A percentile compares a stretch with the other conserved stretches of the same genome.
phyloP scores from a whole-genome alignment of 1,140 invertebrate species.

The Aphelenchoides besseyi region DNA sequence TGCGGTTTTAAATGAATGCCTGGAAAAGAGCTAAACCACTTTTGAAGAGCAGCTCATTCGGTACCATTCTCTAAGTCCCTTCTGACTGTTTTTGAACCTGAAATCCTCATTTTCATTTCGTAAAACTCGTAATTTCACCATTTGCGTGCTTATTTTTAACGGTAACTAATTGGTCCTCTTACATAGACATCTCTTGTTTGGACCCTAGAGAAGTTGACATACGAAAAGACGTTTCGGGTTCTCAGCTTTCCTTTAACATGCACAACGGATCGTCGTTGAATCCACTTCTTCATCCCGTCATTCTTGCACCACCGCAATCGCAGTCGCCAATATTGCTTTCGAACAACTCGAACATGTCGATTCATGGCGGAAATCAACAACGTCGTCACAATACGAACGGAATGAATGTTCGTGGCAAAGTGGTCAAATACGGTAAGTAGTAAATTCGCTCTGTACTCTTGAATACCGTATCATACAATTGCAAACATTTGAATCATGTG shows the following conservation, averaged over 20 bases:
- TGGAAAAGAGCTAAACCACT: no score
- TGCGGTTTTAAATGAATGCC: not conserved
- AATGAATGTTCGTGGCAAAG: constrained; percentile 18
- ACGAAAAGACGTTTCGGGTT: not conserved
- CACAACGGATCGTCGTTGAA: constrained; percentile 10
- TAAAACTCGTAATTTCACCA: no score
- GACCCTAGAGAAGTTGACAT: not conserved
- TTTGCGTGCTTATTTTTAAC: no score
- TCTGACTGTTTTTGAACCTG: no score
- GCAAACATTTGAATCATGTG: no score
- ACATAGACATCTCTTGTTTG: no score
- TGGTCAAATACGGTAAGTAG: constrained; percentile 23
- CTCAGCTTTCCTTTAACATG: not conserved
- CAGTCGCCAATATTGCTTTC: not conserved
- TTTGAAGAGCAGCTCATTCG: no score
- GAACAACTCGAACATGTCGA: not conserved
- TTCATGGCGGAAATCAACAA: not conserved
- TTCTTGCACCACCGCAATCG: not conserved
- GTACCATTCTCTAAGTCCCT: no score
- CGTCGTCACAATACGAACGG: not conserved
- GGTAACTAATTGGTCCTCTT: no score
- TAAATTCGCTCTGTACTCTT: not conserved
- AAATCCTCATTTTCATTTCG: no score
- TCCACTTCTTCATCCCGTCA: constrained; percentile 2
- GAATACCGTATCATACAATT: not conserved